Percentiles rank a stretch among this genome's conserved stretches.
phyloP scores from a whole-genome alignment of 2,797 vertebrate genomes.

The Chrysocyon brachyurus region DNA sequence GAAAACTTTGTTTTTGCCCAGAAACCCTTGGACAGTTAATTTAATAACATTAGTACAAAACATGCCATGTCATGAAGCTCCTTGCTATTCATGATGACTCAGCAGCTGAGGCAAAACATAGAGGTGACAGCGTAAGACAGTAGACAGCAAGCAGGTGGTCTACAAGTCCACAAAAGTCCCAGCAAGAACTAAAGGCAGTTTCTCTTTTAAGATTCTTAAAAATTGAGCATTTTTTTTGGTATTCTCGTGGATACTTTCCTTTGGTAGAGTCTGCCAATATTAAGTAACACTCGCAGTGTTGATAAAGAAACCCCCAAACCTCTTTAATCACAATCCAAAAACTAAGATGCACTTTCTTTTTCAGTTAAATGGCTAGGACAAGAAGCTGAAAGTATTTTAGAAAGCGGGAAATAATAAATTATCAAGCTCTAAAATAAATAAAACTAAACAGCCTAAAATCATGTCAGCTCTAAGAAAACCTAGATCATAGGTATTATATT shows the following conservation, averaged over 20 bases:
- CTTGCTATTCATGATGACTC: slow-evolving; percentile 83
- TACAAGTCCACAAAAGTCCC: not conserved
- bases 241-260: slow-evolving; percentile 14
- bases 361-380: slow-evolving; percentile 41
- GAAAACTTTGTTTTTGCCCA: slow-evolving; percentile 51
- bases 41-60: slow-evolving; percentile 65
- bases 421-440: slow-evolving; percentile 57
- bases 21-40: slow-evolving; percentile 50
- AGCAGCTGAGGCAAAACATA: slow-evolving; percentile 75
- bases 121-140: slow-evolving; percentile 27
- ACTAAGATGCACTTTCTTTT: slow-evolving; percentile 47
- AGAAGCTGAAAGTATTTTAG: slow-evolving; percentile 27
- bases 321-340: slow-evolving; percentile 50
- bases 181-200: slow-evolving; percentile 11
- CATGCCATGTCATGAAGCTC: slow-evolving; percentile 82
- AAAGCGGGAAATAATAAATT: not conserved
- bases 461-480: not conserved
- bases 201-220: not conserved
- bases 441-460: slow-evolving; percentile 46
- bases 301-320: slow-evolving; percentile 50
- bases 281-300: slow-evolving; percentile 17
- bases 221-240: not conserved
- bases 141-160: slow-evolving; percentile 6
- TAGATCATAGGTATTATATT: slow-evolving; percentile 27
- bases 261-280: slow-evolving; percentile 7